A percentile compares a stretch with the other conserved stretches of the same genome.
phyloP scores from a whole-genome alignment of 2,797 vertebrate genomes.

The Anableps anableps region DNA sequence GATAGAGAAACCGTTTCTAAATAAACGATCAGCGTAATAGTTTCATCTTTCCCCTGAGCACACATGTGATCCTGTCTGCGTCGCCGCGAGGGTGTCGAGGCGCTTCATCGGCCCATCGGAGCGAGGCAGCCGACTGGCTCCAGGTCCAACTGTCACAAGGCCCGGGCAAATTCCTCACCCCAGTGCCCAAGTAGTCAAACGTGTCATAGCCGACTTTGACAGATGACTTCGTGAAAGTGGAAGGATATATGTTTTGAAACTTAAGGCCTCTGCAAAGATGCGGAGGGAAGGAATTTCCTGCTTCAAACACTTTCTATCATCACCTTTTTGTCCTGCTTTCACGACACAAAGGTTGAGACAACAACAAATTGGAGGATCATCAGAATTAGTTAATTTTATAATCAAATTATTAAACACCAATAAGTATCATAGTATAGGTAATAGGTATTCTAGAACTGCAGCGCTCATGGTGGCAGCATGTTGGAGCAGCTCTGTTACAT shows the following conservation, averaged over 20 bases:
- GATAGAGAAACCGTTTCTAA: constrained; percentile 42
- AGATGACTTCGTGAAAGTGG: constrained; percentile 69
- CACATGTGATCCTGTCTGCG: constrained; percentile 32
- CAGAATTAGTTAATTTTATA: not conserved
- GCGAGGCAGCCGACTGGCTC: constrained; percentile 78
- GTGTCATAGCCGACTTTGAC: constrained; percentile 78
- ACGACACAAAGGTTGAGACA: not conserved
- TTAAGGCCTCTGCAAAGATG: constrained; percentile 43
- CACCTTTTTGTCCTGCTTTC: not conserved
- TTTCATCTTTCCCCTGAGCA: constrained; percentile 14
- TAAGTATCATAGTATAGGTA: not conserved
- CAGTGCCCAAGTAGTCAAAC: constrained; percentile 76
- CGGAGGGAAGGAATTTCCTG: constrained; percentile 11
- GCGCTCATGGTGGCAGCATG: too few species aligned
- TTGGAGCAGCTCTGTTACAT: too few species aligned
- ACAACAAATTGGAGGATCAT: not conserved
- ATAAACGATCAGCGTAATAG: constrained; percentile 51
- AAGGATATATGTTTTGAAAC: constrained; percentile 69
- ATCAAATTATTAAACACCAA: not conserved
- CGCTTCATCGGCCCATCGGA: constrained; percentile 44
- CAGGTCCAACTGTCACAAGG: constrained; percentile 78
- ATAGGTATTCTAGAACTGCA: not conserved
- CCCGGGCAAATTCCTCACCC: constrained; percentile 85
- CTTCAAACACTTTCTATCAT: not conserved
- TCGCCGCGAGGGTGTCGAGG: constrained; percentile 18